phyloP scores from a whole-genome alignment of 2,888 invertebrate genomes.

The Cabera pusaria region DNA sequence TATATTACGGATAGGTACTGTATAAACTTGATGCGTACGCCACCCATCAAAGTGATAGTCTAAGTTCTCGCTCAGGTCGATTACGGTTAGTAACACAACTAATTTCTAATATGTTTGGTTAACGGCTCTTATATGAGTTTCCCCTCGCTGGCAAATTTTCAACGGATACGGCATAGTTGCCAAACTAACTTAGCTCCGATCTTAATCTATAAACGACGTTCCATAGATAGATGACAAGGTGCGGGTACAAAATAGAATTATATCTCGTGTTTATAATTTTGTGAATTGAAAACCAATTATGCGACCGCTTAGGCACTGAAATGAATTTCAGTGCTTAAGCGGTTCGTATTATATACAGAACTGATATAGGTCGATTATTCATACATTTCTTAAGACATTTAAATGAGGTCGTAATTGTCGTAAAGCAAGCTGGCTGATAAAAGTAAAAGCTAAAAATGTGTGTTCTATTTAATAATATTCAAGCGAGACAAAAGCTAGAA shows the following conservation, averaged over 20 bases:
- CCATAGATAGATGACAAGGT: constrained; percentile 28
- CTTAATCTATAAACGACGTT: constrained; percentile 52
- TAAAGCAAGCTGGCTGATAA: too few species aligned
- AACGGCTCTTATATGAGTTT: constrained; percentile 71
- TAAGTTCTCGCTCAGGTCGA: constrained; percentile 62
- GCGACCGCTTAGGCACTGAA: not conserved
- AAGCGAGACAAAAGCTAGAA: too few species aligned
- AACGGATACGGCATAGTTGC: constrained; percentile 53
- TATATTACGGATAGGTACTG: constrained; percentile 20
- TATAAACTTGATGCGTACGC: constrained; percentile 36
- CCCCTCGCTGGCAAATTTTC: constrained; percentile 58
- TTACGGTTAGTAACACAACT: constrained; percentile 69
- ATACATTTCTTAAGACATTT: too few species aligned
- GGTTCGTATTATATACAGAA: too few species aligned
- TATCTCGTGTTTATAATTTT: constrained; percentile 11
- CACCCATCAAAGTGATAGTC: constrained; percentile 62
- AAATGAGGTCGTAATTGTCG: too few species aligned
- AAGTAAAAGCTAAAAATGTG: too few species aligned
- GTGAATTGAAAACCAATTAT: not conserved
- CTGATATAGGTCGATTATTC: too few species aligned
- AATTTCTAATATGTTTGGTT: constrained; percentile 77
- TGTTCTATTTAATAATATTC: too few species aligned
- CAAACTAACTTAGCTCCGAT: constrained; percentile 61
- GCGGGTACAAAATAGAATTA: constrained; percentile 27
- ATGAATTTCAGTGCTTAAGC: too few species aligned